Evolutionary conservation across 2,113 vertebrate species (phyloP).

Genomic region (Cyanistes caeruleus): DNA sequence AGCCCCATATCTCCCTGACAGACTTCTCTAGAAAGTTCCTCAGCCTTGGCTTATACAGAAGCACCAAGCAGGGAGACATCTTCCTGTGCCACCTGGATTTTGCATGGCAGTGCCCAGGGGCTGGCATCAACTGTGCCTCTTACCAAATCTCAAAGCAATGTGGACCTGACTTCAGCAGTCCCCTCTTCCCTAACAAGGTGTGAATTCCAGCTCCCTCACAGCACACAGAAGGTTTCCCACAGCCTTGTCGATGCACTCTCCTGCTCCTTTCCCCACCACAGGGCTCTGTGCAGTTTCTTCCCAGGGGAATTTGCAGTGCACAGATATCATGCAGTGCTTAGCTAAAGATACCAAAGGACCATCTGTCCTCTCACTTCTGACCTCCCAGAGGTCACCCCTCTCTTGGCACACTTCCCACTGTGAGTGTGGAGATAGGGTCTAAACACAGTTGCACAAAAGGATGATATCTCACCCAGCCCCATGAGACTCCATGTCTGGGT

Average conservation of each 20-base stretch:
- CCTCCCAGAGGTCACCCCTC: neutral
- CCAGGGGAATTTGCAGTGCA: neutral
- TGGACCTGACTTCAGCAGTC: neutral
- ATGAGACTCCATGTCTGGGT: neutral
- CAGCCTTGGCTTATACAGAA: neutral
- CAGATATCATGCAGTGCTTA: neutral
- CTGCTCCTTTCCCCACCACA: neutral
- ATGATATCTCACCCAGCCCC: neutral
- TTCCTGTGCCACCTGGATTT: neutral
- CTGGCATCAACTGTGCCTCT: neutral
- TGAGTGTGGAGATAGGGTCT: neutral
- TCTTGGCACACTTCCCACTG: neutral
- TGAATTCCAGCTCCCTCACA: neutral
- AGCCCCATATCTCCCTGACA: neutral
- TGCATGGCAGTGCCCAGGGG: fast-evolving
- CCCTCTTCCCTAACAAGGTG: neutral
- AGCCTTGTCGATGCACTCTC: neutral
- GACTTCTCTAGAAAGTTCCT: neutral
- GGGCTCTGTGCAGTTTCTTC: neutral
- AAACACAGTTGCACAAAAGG: neutral
- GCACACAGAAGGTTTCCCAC: neutral
- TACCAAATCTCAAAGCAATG: neutral
- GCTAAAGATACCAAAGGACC: neutral
- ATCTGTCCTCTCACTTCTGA: neutral
- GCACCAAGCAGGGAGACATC: neutral